Percentiles rank a stretch among this genome's conserved stretches.
phyloP scores from a whole-genome alignment of 1,140 invertebrate genomes.

The Aphaenogaster rudis region DNA sequence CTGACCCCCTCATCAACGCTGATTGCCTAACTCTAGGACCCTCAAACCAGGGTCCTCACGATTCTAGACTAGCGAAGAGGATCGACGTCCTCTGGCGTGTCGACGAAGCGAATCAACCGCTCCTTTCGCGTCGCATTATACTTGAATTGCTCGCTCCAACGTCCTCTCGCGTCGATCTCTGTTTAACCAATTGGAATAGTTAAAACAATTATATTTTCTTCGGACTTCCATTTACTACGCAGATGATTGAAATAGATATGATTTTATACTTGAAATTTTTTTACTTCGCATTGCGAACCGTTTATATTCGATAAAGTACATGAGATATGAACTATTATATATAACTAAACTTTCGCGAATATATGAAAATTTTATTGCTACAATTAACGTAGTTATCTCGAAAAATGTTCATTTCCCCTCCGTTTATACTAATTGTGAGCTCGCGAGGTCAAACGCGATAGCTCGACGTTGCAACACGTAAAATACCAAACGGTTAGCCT shows the following conservation, averaged over 20 bases:
- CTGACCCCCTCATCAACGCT: slow-evolving; percentile 85
- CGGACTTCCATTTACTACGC: background rate
- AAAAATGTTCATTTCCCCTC: slow-evolving; percentile 29
- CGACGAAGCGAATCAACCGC: slow-evolving; percentile 60
- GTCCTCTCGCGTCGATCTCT: slow-evolving; percentile 5
- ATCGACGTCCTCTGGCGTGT: slow-evolving; percentile 61
- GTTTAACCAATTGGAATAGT: slow-evolving; percentile 16
- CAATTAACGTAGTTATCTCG: slow-evolving; percentile 42
- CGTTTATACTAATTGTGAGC: slow-evolving; percentile 25
- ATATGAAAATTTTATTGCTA: slow-evolving; percentile 13
- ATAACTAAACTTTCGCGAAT: background rate
- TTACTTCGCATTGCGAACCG: background rate
- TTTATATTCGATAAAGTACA: slow-evolving; percentile 21
- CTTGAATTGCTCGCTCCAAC: slow-evolving; percentile 7
- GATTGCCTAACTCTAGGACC: slow-evolving; percentile 87
- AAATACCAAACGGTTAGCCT: slow-evolving; percentile 18
- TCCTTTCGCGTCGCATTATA: slow-evolving; percentile 59
- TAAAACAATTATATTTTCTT: slow-evolving; percentile 23
- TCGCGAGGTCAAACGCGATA: slow-evolving; percentile 11
- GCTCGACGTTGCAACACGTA: background rate
- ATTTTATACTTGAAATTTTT: background rate
- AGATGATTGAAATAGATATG: slow-evolving; percentile 1
- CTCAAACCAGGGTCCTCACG: slow-evolving; percentile 78
- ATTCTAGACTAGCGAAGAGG: slow-evolving; percentile 65
- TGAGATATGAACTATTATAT: slow-evolving; percentile 18